Evolutionary conservation across 2,113 vertebrate genomes (phyloP).

Genomic region (Clarias gariepinus): DNA sequence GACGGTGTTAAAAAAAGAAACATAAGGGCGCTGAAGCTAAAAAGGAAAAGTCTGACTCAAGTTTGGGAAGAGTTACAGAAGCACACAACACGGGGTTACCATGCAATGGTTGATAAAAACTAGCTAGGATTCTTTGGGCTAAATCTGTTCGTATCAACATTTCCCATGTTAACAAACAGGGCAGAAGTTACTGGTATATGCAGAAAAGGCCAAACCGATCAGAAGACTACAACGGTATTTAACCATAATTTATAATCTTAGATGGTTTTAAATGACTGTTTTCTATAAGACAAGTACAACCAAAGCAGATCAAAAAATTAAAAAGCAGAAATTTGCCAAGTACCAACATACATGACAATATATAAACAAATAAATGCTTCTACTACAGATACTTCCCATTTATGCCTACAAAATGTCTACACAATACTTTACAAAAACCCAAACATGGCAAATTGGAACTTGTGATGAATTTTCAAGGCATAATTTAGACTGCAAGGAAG

Average conservation of each 20-base stretch:
- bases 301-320: not conserved
- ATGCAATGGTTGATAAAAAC: not conserved
- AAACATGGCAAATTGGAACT: no score
- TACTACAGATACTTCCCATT: not conserved
- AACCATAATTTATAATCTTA: not conserved
- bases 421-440: not conserved
- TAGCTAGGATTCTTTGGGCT: not conserved
- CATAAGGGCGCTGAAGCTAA: not conserved
- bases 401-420: no score
- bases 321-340: not conserved
- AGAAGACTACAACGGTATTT: not conserved
- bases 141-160: not conserved
- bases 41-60: not conserved
- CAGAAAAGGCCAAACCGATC: not conserved
- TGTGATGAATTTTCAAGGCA: no score
- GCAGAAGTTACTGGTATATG: not conserved
- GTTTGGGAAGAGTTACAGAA: not conserved
- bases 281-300: not conserved
- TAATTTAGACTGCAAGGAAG: no score
- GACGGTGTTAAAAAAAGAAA: conserved; percentile 18
- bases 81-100: not conserved
- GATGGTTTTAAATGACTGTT: not conserved
- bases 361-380: not conserved
- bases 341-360: not conserved
- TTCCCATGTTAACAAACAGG: not conserved